Evolutionary conservation across 2,888 invertebrate genomes (phyloP).

Genomic region (Diachrysia chrysitis): DNA sequence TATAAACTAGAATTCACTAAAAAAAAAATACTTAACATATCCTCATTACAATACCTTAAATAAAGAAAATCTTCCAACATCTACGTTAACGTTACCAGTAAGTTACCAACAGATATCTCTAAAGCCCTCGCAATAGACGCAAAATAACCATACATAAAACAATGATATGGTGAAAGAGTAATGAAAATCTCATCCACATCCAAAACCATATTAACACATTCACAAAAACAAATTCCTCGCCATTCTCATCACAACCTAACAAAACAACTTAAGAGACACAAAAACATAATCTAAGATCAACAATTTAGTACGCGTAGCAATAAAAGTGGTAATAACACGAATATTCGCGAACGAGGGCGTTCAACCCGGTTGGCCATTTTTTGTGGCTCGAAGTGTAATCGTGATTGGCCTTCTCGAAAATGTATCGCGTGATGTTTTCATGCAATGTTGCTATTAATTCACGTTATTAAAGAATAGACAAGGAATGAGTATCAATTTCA

Average conservation of each 20-base stretch:
- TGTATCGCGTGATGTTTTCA: slow-evolving; percentile 56
- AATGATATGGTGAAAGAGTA: not conserved
- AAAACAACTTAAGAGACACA: slow-evolving; percentile 26
- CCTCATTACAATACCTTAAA: no score
- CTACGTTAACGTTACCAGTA: no score
- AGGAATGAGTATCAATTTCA: slow-evolving; percentile 15
- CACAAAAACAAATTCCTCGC: slow-evolving; percentile 18
- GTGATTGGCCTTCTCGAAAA: slow-evolving; percentile 51
- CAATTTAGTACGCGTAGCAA: slow-evolving; percentile 51
- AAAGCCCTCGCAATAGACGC: no score
- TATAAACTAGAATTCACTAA: no score
- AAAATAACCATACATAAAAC: not conserved
- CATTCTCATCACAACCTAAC: slow-evolving; percentile 37
- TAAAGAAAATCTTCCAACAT: no score
- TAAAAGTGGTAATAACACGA: slow-evolving; percentile 45
- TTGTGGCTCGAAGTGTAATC: slow-evolving; percentile 45
- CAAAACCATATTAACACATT: not conserved
- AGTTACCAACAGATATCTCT: no score
- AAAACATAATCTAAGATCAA: slow-evolving; percentile 53
- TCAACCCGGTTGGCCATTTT: slow-evolving; percentile 49
- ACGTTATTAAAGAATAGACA: slow-evolving; percentile 30
- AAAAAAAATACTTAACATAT: no score
- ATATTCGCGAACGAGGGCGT: slow-evolving; percentile 46
- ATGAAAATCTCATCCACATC: not conserved
- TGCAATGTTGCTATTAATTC: slow-evolving; percentile 45